phyloP scores from a whole-genome alignment of 2,113 vertebrate genomes.

The Amazona vittata region DNA sequence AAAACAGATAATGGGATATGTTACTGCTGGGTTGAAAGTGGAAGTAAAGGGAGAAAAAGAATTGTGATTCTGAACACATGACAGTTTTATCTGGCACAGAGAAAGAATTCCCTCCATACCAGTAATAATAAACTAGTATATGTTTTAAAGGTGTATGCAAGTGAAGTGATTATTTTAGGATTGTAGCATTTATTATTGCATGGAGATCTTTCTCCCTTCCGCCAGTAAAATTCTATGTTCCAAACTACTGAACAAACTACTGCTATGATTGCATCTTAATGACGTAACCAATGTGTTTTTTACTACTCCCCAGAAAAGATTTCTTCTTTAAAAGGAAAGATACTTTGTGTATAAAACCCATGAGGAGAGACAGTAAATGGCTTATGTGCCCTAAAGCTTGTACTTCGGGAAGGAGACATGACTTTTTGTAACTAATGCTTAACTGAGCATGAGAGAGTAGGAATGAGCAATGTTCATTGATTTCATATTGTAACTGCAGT shows the following conservation, averaged over 20 bases:
- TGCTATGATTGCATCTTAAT: neutral
- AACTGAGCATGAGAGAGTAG: neutral
- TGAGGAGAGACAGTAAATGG: neutral
- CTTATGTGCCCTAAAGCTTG: neutral
- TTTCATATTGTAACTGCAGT: fast-evolving
- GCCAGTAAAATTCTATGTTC: neutral
- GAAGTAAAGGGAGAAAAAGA: neutral
- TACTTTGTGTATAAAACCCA: neutral
- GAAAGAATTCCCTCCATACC: neutral
- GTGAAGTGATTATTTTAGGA: slow-evolving; percentile 8
- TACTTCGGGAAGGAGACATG: neutral
- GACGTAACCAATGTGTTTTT: neutral
- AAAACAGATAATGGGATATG: neutral
- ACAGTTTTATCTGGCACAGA: neutral
- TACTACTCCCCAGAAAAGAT: neutral
- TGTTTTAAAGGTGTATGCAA: neutral
- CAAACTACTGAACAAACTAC: neutral
- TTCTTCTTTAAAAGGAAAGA: neutral
- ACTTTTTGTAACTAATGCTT: neutral
- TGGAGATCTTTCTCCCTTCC: neutral
- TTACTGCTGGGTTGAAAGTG: neutral
- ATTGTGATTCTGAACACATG: neutral
- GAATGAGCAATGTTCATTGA: neutral
- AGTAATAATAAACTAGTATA: neutral
- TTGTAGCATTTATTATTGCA: neutral